phyloP scores from a whole-genome alignment of 1,140 invertebrate species.

The Lamellibrachia luymesi region DNA sequence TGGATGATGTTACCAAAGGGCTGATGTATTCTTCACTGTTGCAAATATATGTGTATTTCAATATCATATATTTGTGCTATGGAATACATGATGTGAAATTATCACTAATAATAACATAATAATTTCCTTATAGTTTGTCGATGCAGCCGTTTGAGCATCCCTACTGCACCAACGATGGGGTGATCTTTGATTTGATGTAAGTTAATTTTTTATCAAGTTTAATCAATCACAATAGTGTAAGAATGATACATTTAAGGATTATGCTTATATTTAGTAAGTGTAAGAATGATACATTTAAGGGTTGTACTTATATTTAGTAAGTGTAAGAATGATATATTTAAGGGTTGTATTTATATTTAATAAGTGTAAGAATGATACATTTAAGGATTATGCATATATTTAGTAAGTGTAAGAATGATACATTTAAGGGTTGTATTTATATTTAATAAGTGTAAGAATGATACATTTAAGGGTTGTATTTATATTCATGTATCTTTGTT shows the following conservation, averaged over 20 bases:
- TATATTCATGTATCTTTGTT: neutral
- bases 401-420: neutral
- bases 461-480: too few relatives aligned
- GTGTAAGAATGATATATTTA: too few relatives aligned
- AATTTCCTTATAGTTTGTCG: slow-evolving; percentile 66
- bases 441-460: neutral
- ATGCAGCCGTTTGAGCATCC: slow-evolving; percentile 91
- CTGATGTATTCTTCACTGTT: too few relatives aligned
- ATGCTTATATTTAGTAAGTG: neutral
- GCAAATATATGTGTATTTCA: too few relatives aligned
- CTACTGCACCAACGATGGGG: slow-evolving; percentile 67
- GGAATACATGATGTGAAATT: neutral
- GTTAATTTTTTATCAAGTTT: slow-evolving; percentile 57
- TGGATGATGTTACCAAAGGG: too few relatives aligned
- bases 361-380: too few relatives aligned
- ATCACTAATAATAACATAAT: neutral
- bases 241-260: neutral
- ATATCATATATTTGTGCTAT: neutral
- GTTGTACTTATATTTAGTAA: too few relatives aligned
- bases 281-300: neutral
- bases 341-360: too few relatives aligned
- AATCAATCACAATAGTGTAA: too few relatives aligned
- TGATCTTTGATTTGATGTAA: slow-evolving; percentile 62
- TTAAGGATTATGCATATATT: too few relatives aligned
- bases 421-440: neutral